Percentiles rank a stretch among this genome's conserved stretches.
phyloP scores from a whole-genome alignment of 2,113 vertebrate species.

The Phalacrocorax pelagicus region DNA sequence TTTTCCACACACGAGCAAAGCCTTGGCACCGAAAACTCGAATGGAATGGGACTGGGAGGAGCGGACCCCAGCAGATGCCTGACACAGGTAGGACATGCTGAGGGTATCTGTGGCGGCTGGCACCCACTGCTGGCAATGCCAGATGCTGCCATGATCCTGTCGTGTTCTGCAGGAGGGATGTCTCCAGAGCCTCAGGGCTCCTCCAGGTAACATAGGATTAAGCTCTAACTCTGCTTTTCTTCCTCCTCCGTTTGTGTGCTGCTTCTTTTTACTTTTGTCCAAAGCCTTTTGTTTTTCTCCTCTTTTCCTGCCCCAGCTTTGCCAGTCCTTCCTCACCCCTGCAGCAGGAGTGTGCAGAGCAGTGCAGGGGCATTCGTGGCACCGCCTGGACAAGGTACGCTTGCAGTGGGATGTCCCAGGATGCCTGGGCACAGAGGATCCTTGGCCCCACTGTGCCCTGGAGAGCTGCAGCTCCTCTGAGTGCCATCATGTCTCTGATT shows the following conservation, averaged over 20 bases:
- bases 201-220: not conserved
- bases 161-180: not conserved
- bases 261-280: not conserved
- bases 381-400: not conserved
- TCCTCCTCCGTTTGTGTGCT: not conserved
- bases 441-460: accelerated
- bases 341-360: not conserved
- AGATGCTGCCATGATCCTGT: accelerated
- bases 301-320: not conserved
- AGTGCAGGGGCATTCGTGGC: not conserved
- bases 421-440: accelerated
- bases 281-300: not conserved
- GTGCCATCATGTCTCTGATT: not conserved
- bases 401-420: not conserved
- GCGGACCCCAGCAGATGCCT: accelerated
- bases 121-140: not conserved
- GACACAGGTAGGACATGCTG: not conserved
- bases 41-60: not conserved
- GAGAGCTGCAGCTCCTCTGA: not conserved
- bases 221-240: not conserved
- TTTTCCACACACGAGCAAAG: not conserved
- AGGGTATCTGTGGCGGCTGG: not conserved
- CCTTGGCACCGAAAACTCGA: not conserved
- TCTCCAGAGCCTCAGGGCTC: not conserved
- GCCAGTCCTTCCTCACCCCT: not conserved